Conservation (phyloP, 2,888 invertebrate species). For the Pteria penguin region DNA sequence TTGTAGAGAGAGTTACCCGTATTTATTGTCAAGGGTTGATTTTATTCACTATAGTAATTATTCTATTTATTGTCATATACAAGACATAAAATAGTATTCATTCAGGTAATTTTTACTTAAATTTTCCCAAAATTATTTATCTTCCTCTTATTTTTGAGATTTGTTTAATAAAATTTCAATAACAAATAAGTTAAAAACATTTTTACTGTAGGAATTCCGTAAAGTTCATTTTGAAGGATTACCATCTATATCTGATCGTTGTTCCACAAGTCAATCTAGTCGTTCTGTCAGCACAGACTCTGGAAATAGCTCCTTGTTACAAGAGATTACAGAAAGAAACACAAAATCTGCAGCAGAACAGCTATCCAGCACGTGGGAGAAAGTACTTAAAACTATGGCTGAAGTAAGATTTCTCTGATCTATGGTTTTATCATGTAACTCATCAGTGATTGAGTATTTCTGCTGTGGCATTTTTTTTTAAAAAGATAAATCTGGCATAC, state of each 20-base stretch:
- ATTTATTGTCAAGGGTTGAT: too few relatives aligned
- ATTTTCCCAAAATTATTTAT: too few relatives aligned
- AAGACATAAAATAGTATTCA: neutral
- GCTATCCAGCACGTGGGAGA: constrained; percentile 36
- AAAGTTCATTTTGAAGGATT: constrained; percentile 73
- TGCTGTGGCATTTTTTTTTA: too few relatives aligned
- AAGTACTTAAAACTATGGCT: constrained; percentile 36
- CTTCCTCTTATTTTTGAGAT: too few relatives aligned
- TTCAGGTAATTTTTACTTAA: too few relatives aligned
- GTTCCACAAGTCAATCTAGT: constrained; percentile 38
- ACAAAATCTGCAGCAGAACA: constrained; percentile 29
- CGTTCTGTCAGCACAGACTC: constrained; percentile 27
- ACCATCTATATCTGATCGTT: constrained; percentile 68
- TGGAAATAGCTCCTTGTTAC: constrained; percentile 4
- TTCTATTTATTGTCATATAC: neutral
- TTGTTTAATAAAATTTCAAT: too few relatives aligned
- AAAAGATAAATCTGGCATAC: too few relatives aligned
- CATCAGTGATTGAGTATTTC: too few relatives aligned
- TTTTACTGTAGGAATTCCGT: constrained; percentile 73
- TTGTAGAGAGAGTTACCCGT: too few relatives aligned
- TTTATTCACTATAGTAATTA: neutral
- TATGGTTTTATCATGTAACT: too few relatives aligned
- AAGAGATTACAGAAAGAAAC: constrained; percentile 17
- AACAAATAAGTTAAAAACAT: too few relatives aligned
- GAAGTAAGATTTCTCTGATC: constrained; percentile 18